Conservation (phyloP, 2,797 vertebrate species). For the Mormyrus hasselquistii region DNA sequence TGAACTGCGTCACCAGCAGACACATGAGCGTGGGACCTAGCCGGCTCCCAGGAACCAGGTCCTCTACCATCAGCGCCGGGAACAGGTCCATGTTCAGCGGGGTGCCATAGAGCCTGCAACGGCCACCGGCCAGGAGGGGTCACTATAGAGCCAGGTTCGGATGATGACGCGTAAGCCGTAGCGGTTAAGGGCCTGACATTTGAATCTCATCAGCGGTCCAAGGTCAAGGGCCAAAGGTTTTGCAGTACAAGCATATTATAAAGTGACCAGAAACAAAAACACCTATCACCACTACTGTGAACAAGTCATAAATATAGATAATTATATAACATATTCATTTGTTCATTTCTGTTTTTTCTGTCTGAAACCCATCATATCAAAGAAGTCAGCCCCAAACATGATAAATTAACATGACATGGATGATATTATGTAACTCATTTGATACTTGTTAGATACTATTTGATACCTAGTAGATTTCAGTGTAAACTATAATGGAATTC, state of each 20-base stretch:
- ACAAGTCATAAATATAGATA: neutral
- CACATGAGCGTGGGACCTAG: constrained; percentile 93
- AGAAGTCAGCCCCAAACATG: neutral
- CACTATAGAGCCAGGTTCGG: neutral
- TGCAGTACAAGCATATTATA: neutral
- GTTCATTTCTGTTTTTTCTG: neutral
- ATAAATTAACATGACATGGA: neutral
- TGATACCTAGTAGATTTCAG: neutral
- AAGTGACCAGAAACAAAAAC: neutral
- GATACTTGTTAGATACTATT: neutral
- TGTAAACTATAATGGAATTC: neutral
- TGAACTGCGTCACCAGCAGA: constrained; percentile 82
- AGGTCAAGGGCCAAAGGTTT: neutral
- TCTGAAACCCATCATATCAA: neutral
- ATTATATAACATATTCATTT: neutral
- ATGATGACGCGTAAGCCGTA: neutral
- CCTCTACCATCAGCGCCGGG: constrained; percentile 93
- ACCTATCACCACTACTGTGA: neutral
- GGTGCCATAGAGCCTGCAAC: constrained; percentile 78
- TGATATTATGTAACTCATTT: neutral
- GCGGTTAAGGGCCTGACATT: neutral
- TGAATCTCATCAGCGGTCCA: neutral
- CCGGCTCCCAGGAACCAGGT: constrained; percentile 87
- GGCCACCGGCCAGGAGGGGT: neutral
- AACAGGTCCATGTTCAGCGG: constrained; percentile 90